Conservation (phyloP, 1,140 invertebrate species). For the Sycophaga agraensis region DNA sequence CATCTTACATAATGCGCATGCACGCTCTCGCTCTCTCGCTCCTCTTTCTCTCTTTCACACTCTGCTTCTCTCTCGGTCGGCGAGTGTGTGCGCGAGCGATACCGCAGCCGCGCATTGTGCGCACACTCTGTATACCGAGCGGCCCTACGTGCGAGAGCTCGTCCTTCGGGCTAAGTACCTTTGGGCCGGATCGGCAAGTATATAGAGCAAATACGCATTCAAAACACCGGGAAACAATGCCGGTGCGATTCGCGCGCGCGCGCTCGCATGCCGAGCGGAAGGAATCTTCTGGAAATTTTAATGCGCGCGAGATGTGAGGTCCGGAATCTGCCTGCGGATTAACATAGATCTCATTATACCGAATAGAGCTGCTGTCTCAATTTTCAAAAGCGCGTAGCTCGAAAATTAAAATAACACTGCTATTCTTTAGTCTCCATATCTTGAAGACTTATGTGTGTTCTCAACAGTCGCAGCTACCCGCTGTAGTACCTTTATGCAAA, state of each 20-base stretch:
- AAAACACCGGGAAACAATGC: conserved; percentile 25
- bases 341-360: too few relatives aligned
- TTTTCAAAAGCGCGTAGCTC: too few relatives aligned
- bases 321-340: too few relatives aligned
- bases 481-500: too few relatives aligned
- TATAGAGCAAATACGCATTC: conserved; percentile 21
- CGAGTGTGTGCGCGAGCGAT: background rate
- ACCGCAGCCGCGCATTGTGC: background rate
- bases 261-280: background rate
- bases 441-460: too few relatives aligned
- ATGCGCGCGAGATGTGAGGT: background rate
- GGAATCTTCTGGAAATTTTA: background rate
- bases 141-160: too few relatives aligned
- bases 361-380: too few relatives aligned
- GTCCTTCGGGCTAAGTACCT: background rate
- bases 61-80: background rate
- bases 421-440: too few relatives aligned
- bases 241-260: background rate
- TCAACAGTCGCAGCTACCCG: too few relatives aligned
- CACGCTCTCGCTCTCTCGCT: background rate
- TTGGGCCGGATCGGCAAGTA: background rate
- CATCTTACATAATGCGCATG: conserved; percentile 4
- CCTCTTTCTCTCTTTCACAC: background rate
- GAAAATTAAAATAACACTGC: too few relatives aligned
- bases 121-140: background rate